These are phyloP conservation scores for Delia radicum DNA, from an alignment of 1,140 invertebrate genomes.

Conservation along the genomic window DNA sequence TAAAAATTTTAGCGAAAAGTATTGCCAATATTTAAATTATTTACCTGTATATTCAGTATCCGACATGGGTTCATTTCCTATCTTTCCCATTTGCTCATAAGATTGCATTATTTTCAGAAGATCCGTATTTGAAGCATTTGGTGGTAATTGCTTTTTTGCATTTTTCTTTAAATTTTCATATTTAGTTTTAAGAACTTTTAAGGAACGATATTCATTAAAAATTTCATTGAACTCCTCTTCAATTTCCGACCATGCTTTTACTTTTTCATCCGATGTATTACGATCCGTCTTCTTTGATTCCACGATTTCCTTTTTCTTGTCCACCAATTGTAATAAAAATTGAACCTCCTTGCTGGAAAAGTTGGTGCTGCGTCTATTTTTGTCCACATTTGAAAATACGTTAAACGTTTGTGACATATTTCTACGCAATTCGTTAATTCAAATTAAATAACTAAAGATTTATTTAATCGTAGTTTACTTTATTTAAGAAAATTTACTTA, in stretches of 20 bases:
- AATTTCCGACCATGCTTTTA: neutral
- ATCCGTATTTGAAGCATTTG: neutral
- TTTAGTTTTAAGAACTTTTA: neutral
- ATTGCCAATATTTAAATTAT: no score
- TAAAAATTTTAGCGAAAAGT: no score
- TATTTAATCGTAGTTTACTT: neutral
- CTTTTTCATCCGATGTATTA: neutral
- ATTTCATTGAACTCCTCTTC: neutral
- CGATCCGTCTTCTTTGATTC: neutral
- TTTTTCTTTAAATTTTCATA: neutral
- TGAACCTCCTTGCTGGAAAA: neutral
- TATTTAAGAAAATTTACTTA: neutral
- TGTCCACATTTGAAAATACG: neutral
- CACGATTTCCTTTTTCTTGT: neutral
- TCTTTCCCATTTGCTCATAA: neutral
- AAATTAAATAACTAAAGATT: neutral
- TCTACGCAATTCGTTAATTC: neutral
- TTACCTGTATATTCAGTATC: neutral
- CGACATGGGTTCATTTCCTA: neutral
- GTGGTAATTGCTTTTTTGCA: neutral
- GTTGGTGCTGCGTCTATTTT: neutral
- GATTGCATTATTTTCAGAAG: neutral
- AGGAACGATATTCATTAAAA: neutral
- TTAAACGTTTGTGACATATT: neutral
- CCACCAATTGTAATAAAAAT: neutral